phyloP scores from a whole-genome alignment of 2,888 invertebrate genomes.

The Nemurella pictetii region DNA sequence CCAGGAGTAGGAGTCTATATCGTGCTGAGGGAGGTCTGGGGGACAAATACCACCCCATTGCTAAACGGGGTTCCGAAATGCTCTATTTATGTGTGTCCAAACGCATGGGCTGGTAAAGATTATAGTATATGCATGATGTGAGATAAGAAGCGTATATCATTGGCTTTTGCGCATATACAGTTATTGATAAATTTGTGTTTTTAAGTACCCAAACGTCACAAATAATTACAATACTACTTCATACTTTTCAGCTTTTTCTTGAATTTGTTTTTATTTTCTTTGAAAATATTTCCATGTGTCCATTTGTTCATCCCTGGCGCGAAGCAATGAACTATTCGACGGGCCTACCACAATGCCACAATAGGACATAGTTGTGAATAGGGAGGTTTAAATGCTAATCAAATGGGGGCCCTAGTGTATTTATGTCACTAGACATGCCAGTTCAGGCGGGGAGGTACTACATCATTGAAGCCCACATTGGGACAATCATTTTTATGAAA shows the following conservation, averaged over 20 bases:
- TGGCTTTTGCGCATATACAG: too few species aligned
- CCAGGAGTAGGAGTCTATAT: not conserved
- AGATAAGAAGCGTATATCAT: too few species aligned
- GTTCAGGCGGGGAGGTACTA: not conserved
- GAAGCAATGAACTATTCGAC: not conserved
- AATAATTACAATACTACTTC: too few species aligned
- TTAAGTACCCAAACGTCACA: too few species aligned
- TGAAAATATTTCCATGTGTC: not conserved
- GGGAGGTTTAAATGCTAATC: slow-evolving; percentile 21
- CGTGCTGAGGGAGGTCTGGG: not conserved
- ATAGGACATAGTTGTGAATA: slow-evolving; percentile 17
- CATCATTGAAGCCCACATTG: slow-evolving; percentile 18
- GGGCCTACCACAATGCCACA: slow-evolving; percentile 2
- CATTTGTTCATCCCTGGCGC: not conserved
- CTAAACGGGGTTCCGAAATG: not conserved
- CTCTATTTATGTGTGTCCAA: not conserved
- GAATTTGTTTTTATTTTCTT: not conserved
- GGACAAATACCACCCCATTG: not conserved
- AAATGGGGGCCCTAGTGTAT: slow-evolving; percentile 13
- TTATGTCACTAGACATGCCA: not conserved
- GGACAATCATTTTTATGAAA: slow-evolving; percentile 27
- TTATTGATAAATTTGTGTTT: too few species aligned
- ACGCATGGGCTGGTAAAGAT: not conserved
- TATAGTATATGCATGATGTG: too few species aligned
- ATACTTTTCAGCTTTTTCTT: too few species aligned